Evolutionary conservation across 1,140 invertebrate species (phyloP).

Genomic region (Chelonus insularis): DNA sequence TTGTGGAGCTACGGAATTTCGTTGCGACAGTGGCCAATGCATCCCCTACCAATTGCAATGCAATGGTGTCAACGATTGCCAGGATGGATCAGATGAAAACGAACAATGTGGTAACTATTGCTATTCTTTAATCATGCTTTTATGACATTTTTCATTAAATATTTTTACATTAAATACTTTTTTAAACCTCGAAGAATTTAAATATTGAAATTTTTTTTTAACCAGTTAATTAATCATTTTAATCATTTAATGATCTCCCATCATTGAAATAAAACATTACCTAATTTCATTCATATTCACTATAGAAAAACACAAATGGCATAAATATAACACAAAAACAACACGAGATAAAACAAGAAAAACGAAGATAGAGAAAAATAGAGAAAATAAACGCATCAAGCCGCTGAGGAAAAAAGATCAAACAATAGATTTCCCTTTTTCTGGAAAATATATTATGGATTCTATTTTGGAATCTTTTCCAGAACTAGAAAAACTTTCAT

Average conservation of each 20-base stretch:
- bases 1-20: constrained; percentile 68
- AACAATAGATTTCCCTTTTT: not conserved
- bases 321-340: constrained; percentile 1
- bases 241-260: no score
- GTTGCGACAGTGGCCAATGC: constrained; percentile 69
- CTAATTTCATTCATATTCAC: constrained; percentile 26
- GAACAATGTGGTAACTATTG: constrained; percentile 70
- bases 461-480: constrained; percentile 23
- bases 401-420: not conserved
- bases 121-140: constrained; percentile 12
- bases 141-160: no score
- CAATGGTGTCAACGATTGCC: constrained; percentile 71
- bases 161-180: no score
- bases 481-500: not conserved
- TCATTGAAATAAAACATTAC: no score
- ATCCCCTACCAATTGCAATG: constrained; percentile 67
- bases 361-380: not conserved
- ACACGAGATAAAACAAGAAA: not conserved
- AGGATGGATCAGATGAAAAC: constrained; percentile 72
- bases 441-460: constrained; percentile 21
- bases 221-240: no score
- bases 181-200: no score
- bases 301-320: constrained; percentile 20
- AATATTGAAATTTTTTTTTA: no score
- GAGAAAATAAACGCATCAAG: not conserved